Evolutionary conservation across 2,113 vertebrate species (phyloP).

Genomic region (Balaenoptera acutorostrata): DNA sequence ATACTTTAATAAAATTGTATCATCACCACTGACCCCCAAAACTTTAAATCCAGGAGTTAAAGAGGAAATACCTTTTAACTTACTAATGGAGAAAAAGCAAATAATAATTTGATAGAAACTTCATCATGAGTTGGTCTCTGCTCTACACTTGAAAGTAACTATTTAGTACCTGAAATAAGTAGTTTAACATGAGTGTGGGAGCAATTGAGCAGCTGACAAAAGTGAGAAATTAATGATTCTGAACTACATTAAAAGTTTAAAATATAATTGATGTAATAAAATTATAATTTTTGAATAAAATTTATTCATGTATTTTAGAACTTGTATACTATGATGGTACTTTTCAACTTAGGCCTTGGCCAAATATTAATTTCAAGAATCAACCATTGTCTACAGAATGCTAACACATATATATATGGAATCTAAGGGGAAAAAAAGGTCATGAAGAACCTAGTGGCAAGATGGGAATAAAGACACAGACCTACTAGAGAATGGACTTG

Average conservation of each 20-base stretch:
- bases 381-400: not conserved
- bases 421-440: too few relatives aligned
- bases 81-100: not conserved
- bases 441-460: too few relatives aligned
- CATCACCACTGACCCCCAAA: not conserved
- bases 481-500: too few relatives aligned
- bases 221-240: not conserved
- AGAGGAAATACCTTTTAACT: not conserved
- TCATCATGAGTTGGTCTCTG: not conserved
- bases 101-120: not conserved
- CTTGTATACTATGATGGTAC: not conserved
- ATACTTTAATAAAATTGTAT: not conserved
- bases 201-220: not conserved
- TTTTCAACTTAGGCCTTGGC: not conserved
- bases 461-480: too few relatives aligned
- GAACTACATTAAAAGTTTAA: not conserved
- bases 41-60: not conserved
- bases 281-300: not conserved
- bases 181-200: not conserved
- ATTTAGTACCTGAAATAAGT: not conserved
- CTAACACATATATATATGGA: too few relatives aligned
- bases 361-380: not conserved
- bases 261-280: not conserved
- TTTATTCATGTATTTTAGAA: not conserved
- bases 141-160: not conserved